These are phyloP conservation scores for Girardinichthys multiradiatus DNA, from an alignment of 2,113 vertebrate genomes.

Conservation along the genomic window DNA sequence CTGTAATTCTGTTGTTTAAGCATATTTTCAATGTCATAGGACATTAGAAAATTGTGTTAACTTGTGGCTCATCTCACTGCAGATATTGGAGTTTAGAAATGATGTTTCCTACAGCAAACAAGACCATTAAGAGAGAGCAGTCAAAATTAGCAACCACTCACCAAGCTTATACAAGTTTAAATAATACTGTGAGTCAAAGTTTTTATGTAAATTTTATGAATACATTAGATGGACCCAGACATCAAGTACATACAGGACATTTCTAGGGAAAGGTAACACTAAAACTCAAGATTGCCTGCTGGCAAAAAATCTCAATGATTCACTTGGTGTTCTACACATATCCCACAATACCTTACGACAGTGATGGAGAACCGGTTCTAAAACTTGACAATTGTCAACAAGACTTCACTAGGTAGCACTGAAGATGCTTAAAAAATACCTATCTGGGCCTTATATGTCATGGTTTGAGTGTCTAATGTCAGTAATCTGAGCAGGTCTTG, in stretches of 20 bases:
- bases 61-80: too few species aligned
- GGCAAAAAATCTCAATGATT: background rate
- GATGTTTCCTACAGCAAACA: background rate
- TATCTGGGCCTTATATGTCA: constrained; percentile 28
- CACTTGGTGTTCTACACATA: background rate
- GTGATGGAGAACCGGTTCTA: constrained; percentile 12
- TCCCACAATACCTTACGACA: background rate
- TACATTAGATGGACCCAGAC: background rate
- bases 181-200: background rate
- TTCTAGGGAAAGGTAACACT: background rate
- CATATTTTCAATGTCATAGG: too few species aligned
- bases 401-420: constrained; percentile 13
- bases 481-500: constrained; percentile 39
- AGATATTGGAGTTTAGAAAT: too few species aligned
- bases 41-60: too few species aligned
- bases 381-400: constrained; percentile 25
- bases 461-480: constrained; percentile 41
- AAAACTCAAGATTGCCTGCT: background rate
- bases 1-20: too few species aligned
- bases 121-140: background rate
- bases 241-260: background rate
- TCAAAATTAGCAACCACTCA: background rate
- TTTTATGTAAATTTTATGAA: background rate
- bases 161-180: background rate
- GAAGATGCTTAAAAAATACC: constrained; percentile 22